These are phyloP conservation scores for Seira ritae DNA, from an alignment of 2,888 invertebrate genomes.

Conservation along the genomic window DNA sequence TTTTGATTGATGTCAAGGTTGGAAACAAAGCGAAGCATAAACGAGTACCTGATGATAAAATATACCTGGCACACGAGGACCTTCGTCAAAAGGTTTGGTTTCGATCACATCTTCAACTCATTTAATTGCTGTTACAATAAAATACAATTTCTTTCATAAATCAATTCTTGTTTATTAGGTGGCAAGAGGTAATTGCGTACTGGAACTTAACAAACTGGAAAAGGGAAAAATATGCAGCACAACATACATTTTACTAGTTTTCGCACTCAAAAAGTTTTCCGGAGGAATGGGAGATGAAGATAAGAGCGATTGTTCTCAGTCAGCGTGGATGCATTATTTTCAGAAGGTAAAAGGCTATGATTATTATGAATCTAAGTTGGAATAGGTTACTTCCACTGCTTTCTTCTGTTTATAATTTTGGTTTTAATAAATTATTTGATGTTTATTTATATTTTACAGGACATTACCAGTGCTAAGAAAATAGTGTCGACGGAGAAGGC, in stretches of 20 bases:
- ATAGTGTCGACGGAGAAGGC: slow-evolving; percentile 74
- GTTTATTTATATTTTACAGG: slow-evolving; percentile 42
- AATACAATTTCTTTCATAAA: neutral
- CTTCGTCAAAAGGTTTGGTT: slow-evolving; percentile 75
- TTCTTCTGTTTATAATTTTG: neutral
- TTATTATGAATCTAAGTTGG: neutral
- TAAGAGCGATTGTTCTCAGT: slow-evolving; percentile 74
- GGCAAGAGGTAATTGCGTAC: slow-evolving; percentile 76
- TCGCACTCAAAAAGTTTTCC: slow-evolving; percentile 77
- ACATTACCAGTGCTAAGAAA: slow-evolving; percentile 62
- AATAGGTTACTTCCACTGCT: neutral
- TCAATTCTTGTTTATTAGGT: slow-evolving; percentile 66
- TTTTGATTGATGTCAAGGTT: slow-evolving; percentile 72
- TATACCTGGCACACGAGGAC: slow-evolving; percentile 75
- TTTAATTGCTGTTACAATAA: slow-evolving; percentile 2
- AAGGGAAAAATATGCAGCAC: slow-evolving; percentile 61
- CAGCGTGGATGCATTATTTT: slow-evolving; percentile 76
- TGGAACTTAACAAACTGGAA: slow-evolving; percentile 72
- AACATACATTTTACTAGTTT: slow-evolving; percentile 74
- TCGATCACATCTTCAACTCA: neutral
- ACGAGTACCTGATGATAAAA: slow-evolving; percentile 75
- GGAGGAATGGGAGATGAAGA: slow-evolving; percentile 77
- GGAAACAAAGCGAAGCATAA: slow-evolving; percentile 52
- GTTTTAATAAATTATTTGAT: neutral
- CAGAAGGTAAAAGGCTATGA: slow-evolving; percentile 60